These are phyloP conservation scores for Pristis pectinata DNA, from an alignment of 2,797 vertebrate species.

Conservation along the genomic window DNA sequence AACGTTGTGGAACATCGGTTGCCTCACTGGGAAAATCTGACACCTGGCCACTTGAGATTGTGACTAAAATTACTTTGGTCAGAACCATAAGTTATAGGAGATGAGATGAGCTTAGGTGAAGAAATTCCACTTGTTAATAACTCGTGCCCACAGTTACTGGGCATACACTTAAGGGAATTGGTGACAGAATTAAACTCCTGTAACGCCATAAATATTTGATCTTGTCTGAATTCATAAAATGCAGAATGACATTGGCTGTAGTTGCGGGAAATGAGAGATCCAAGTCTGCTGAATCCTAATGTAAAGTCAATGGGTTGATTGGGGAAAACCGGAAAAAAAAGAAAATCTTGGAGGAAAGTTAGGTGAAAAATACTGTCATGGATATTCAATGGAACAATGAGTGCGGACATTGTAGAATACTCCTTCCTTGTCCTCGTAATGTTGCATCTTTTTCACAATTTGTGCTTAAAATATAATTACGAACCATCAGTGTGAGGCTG, in stretches of 20 bases:
- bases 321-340: background rate
- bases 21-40: background rate
- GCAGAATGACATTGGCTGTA: background rate
- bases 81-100: background rate
- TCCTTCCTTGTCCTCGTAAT: background rate
- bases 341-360: background rate
- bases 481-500: background rate
- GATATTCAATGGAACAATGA: background rate
- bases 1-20: background rate
- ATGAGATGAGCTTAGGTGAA: background rate
- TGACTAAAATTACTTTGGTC: too few relatives aligned
- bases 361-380: background rate
- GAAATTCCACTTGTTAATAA: too few relatives aligned
- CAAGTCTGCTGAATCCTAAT: background rate
- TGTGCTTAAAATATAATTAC: slow-evolving; percentile 8
- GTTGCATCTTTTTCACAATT: background rate
- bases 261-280: background rate
- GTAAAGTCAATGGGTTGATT: background rate
- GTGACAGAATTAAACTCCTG: too few relatives aligned
- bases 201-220: too few relatives aligned
- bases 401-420: background rate
- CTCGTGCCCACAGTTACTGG: too few relatives aligned
- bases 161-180: too few relatives aligned
- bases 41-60: background rate
- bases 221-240: too few relatives aligned